These are phyloP conservation scores for Stegophylla sp. DNA, from an alignment of 2,888 invertebrate species.

Conservation along the genomic window DNA sequence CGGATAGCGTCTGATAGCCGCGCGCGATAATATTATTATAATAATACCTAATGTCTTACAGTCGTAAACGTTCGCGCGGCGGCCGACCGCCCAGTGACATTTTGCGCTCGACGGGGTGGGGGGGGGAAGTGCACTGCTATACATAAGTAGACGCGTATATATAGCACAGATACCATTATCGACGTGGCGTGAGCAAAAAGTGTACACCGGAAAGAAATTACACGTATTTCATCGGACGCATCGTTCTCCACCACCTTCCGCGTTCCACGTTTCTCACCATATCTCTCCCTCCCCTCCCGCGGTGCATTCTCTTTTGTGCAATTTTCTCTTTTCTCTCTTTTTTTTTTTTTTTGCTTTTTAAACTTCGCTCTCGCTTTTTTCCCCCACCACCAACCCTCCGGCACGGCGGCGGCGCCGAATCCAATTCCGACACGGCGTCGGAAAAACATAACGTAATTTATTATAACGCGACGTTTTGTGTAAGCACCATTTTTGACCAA, in stretches of 20 bases:
- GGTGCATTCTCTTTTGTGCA: not conserved
- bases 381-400: not conserved
- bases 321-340: not conserved
- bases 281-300: not conserved
- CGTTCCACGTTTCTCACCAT: not conserved
- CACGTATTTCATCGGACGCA: conserved; percentile 1
- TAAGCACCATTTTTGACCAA: too few species aligned
- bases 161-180: not conserved
- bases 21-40: too few species aligned
- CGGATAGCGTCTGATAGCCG: not conserved
- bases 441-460: too few species aligned
- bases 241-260: too few species aligned
- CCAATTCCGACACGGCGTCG: not conserved
- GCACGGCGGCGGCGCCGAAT: not conserved
- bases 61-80: not conserved
- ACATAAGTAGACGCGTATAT: not conserved
- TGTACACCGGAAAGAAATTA: conserved; percentile 26
- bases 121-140: not conserved
- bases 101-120: not conserved
- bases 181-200: not conserved
- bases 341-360: not conserved
- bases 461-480: too few species aligned
- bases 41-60: conserved; percentile 7
- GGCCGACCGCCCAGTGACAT: too few species aligned
- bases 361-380: not conserved